phyloP scores from a whole-genome alignment of 2,888 invertebrate species.

The Sisyra nigra region DNA sequence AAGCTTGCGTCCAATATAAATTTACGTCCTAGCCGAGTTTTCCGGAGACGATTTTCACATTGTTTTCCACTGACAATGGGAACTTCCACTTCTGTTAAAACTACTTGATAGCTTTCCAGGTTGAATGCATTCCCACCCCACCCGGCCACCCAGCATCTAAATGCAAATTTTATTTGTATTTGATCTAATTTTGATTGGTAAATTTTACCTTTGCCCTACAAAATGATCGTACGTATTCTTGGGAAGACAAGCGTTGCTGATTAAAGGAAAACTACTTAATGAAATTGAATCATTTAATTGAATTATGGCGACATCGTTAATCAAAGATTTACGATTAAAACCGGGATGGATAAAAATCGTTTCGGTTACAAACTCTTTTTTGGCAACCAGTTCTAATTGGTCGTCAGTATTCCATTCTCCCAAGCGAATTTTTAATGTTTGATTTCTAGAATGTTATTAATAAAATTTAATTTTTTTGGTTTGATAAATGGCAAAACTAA shows the following conservation, averaged over 20 bases:
- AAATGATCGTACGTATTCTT: constrained; percentile 24
- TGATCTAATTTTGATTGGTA: not conserved
- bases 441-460: too few relatives aligned
- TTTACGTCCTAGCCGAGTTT: constrained; percentile 44
- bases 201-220: constrained; percentile 32
- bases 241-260: constrained; percentile 48
- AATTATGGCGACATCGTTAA: constrained; percentile 69
- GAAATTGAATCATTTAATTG: constrained; percentile 42
- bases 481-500: too few relatives aligned
- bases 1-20: constrained; percentile 48
- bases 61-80: constrained; percentile 40
- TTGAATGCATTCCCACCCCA: constrained; percentile 76
- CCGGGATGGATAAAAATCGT: constrained; percentile 32
- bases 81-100: constrained; percentile 41
- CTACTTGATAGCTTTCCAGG: constrained; percentile 15
- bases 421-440: constrained; percentile 19
- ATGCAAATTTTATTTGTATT: constrained; percentile 8
- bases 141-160: constrained; percentile 53
- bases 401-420: constrained; percentile 62
- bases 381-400: constrained; percentile 45
- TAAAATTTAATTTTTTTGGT: not conserved
- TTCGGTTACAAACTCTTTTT: constrained; percentile 40
- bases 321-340: constrained; percentile 53
- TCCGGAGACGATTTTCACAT: constrained; percentile 45
- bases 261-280: constrained; percentile 31